Base-by-base conservation (phyloP, 2,888 invertebrate species). In the Ommatoiulus sabulosus region DNA sequence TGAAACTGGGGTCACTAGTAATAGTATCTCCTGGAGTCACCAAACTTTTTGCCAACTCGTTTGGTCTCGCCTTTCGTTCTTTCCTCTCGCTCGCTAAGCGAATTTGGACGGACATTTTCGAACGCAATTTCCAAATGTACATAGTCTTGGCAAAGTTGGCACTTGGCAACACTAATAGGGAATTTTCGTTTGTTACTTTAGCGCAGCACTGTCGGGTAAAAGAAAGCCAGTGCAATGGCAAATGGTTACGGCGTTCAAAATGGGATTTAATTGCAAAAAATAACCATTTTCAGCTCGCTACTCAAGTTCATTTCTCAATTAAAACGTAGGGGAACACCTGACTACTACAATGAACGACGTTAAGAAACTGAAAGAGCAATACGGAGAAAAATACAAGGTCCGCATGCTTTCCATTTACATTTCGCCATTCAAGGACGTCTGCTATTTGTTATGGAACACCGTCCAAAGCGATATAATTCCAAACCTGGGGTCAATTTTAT, bases 21-120 rank as follows among this genome's bases (percentile, higher is more conserved):
- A 98, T 96, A 90, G 96, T 95, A 94, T 98, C 97, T 17, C 98
- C 98, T 0, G 98, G 98, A 4, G 97, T 97, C 91, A 93, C 93
- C 44, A 93, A 90, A 89, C 91, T 89, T 46, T 91, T 72, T 46
- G 91, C 88, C 89, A 91, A 91, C 94, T 97, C 92, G 95, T 88
- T 95, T 89, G 94, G 88, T 89, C 46, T 90, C 89, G 87, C 90
- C 24, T 35, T 89, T 12, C 90, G 90, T 88, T 91, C 91, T 72
- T 90, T 84, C 91, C 90, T 85, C 88, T 91, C 90, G 88, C 91
- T 90, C 8, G 92, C 92, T 0, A 92, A 89, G 86, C 91, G 90
- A 57, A 92, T 92, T 87, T 92, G 92, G 88, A 92, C 91, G 87
- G 89, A 88, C 90, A 90, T 90, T 63, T 63, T 63, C n/a, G 63